phyloP scores from a whole-genome alignment of 2,797 vertebrate species.

The Glossophaga mutica region DNA sequence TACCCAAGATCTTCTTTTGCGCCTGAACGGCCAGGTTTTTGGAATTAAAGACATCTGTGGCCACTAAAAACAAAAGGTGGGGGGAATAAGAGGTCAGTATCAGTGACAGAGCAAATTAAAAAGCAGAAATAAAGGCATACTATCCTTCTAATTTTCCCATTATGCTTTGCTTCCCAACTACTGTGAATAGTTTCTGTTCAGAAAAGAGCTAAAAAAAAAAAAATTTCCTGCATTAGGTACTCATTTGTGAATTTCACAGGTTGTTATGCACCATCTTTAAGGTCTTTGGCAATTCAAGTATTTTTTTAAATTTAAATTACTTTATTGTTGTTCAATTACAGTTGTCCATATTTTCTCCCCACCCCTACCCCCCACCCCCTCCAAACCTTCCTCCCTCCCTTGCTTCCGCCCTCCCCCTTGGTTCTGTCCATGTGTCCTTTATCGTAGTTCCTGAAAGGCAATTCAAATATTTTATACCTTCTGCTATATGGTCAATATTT shows the following conservation, averaged over 20 bases:
- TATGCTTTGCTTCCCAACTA: not conserved
- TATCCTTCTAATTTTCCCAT: not conserved
- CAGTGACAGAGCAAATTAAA: not conserved
- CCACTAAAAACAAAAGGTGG: slow-evolving; percentile 76
- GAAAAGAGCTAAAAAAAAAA: not conserved
- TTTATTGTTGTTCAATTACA: too few relatives aligned
- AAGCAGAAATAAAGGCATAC: not conserved
- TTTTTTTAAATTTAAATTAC: not conserved
- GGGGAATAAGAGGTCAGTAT: not conserved
- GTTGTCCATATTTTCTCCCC: too few relatives aligned
- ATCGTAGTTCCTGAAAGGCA: too few relatives aligned
- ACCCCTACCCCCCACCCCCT: too few relatives aligned
- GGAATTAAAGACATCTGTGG: slow-evolving; percentile 88
- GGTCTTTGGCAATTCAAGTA: not conserved
- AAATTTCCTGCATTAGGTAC: not conserved
- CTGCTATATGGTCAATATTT: not conserved
- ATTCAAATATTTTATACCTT: not conserved
- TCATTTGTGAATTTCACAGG: not conserved
- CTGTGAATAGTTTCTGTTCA: not conserved
- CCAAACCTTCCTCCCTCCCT: too few relatives aligned
- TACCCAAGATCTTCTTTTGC: slow-evolving; percentile 88
- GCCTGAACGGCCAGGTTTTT: slow-evolving; percentile 88
- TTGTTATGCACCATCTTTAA: not conserved
- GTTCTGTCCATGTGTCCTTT: too few relatives aligned
- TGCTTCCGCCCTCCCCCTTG: too few relatives aligned